A percentile compares a stretch with the other conserved stretches of the same genome.
phyloP scores from a whole-genome alignment of 2,113 vertebrate species.

The Leuciscus idus region DNA sequence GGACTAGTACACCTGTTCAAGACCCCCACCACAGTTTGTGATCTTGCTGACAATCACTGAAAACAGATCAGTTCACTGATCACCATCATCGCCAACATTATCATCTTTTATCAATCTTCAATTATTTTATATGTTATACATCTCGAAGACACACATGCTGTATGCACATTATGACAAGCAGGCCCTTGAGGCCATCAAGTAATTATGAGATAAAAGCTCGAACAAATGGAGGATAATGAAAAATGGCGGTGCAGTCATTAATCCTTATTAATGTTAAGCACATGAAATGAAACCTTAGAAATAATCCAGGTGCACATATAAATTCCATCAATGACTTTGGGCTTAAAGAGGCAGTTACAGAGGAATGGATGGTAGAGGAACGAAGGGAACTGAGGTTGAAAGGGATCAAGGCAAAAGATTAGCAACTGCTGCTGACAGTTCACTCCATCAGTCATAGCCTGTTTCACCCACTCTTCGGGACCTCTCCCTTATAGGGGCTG shows the following conservation, averaged over 20 bases:
- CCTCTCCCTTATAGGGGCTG: constrained; percentile 30
- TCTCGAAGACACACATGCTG: background rate
- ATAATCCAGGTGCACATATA: background rate
- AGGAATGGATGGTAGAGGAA: background rate
- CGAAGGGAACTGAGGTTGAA: constrained; percentile 6
- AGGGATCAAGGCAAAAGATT: constrained; percentile 27
- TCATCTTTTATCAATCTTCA: background rate
- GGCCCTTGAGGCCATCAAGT: background rate
- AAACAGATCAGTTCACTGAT: background rate
- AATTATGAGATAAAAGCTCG: constrained; percentile 6
- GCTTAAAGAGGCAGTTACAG: background rate
- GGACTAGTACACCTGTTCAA: constrained; percentile 7
- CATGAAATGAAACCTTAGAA: background rate
- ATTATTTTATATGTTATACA: background rate
- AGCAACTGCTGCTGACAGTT: constrained; percentile 42
- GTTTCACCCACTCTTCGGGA: constrained; percentile 8
- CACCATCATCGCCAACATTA: background rate
- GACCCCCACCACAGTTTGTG: background rate
- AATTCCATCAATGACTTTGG: background rate
- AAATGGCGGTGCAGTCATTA: background rate
- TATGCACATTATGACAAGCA: background rate
- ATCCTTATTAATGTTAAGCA: background rate
- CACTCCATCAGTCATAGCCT: constrained; percentile 33
- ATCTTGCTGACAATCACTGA: constrained; percentile 6
- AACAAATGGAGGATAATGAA: background rate